phyloP scores from a whole-genome alignment of 2,797 vertebrate genomes.

The Anabacerthia variegaticeps region DNA sequence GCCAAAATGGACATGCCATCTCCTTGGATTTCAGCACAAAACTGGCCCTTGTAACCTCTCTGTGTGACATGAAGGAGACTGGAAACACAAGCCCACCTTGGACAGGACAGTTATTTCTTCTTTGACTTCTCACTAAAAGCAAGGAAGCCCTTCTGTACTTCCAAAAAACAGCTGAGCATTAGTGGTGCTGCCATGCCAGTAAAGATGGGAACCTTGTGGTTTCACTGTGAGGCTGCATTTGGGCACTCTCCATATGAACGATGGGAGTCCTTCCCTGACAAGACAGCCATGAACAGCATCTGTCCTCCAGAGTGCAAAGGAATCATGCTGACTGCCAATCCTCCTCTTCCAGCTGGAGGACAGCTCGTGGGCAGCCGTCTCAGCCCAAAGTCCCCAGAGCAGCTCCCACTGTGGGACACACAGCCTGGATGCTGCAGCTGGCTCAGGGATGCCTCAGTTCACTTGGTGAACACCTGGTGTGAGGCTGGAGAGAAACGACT shows the following conservation, averaged over 20 bases:
- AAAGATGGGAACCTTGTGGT: background rate
- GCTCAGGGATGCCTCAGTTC: background rate
- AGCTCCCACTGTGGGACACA: background rate
- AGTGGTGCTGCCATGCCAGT: background rate
- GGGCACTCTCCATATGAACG: background rate
- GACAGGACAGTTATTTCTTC: background rate
- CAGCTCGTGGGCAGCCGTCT: background rate
- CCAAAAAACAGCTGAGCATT: background rate
- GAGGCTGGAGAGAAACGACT: background rate
- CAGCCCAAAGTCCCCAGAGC: background rate
- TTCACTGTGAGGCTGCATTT: background rate
- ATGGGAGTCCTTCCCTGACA: background rate
- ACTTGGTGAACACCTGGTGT: background rate
- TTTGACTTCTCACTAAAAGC: background rate
- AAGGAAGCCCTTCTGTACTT: background rate
- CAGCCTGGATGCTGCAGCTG: background rate
- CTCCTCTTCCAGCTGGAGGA: slow-evolving; percentile 6
- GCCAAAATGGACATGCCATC: background rate
- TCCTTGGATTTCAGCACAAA: background rate
- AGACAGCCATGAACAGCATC: background rate
- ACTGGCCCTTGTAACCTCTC: background rate
- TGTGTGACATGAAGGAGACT: background rate
- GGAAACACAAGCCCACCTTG: background rate
- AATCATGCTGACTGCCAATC: background rate
- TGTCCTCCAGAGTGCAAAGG: background rate